Evolutionary conservation across 1,140 invertebrate genomes (phyloP), one percentile per base, ranked within the genome.

Genomic region (Fopius arisanus): DNA sequence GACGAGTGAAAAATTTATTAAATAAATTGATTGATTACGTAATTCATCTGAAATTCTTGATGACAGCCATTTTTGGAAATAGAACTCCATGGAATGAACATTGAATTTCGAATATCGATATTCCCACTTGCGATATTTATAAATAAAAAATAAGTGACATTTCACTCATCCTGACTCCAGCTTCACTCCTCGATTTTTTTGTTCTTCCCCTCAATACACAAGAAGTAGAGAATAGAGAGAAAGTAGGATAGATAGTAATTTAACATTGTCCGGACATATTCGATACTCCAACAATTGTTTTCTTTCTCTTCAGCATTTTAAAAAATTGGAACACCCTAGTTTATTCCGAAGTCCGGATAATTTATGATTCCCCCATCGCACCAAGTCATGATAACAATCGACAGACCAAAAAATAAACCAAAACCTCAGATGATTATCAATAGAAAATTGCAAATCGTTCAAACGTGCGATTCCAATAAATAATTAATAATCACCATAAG

Each of bases 261-360:
- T 48, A 5, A 16, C 43, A 48, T 48, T 48, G 43, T 48, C 43
- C 16, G 43, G n/a, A 16, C 43, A 48, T 48, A 48, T 48, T 48
- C 43, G 43, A 48, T 48, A 48, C 43, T 48, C 43, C 43, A 48
- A 48, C 43, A 48, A 48, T 48, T 48, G 43, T 48, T n/a, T 48
- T 48, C 3, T 48, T 48, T 7, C 16, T 48, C 16, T 48, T 48
- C 43, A 48, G n/a, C 14, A 37, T 37, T 37, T 10, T 10, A 48
- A 48, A 43, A 48, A 48, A n/a, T 48, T 2, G 43, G 16, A 19
- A 19, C 16, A 19, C n/a, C 43, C 43, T 48, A 48, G 14, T 48
- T 48, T 14, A 48, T 48, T 48, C n/a, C 2, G 6, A 5, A n/a
- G 5, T 48, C 14, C 43, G 16, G 5, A 14, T 7, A 16, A 16